Base-by-base conservation (phyloP, 2,113 vertebrate species). In the Anoura caudifer region DNA sequence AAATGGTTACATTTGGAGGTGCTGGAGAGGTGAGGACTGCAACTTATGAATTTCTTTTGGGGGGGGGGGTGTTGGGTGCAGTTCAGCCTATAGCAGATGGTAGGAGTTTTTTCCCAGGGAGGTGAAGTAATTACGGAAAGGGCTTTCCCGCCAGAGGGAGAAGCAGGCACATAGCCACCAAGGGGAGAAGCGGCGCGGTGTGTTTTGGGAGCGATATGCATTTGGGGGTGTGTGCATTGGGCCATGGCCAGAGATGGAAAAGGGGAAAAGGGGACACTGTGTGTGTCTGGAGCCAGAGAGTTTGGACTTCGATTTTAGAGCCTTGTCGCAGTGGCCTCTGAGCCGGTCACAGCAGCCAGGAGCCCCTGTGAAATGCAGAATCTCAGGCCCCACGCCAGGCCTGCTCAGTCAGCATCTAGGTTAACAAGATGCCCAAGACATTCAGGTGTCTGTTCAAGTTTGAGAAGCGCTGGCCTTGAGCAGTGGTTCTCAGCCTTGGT, bases 21-120 rank as follows among this genome's bases (percentile, higher is more conserved):
- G 41, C 59, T 77, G 17, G 15, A 26, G 20, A 16, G 65, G 11
- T 88, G 61, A 90, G 75, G 87, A 87, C 70, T 43, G 61, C 26
- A 59, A 9, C 33, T 41, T 79, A 3, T 13, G 72, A 38, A 52
- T 38, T 61, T 77, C n/a, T 11, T 31, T 31, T 5, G 70, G 14
- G 72, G 16, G 33, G 16, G 8, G 19, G 0, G 2, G 28, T 59
- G 80, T 4, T 26, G 22, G 12, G 28, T 43, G 28, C 26, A 63
- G 3, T 54, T 89, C 12, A 59, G 79, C 54, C 17, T 70, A 7
- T 24, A 80, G 6, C 63, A 63, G 72, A 19, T 50, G 45, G 90
- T 81, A 63, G 45, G 69, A 28, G 36, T 87, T 75, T 70, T 56
- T 79, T 70, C 43, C 82, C 19, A 65, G 79, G 73, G 41, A 89